Evolutionary conservation across 2,888 invertebrate genomes (phyloP), one percentile per base, ranked within the genome.

Genomic region (Rotaria socialis): DNA sequence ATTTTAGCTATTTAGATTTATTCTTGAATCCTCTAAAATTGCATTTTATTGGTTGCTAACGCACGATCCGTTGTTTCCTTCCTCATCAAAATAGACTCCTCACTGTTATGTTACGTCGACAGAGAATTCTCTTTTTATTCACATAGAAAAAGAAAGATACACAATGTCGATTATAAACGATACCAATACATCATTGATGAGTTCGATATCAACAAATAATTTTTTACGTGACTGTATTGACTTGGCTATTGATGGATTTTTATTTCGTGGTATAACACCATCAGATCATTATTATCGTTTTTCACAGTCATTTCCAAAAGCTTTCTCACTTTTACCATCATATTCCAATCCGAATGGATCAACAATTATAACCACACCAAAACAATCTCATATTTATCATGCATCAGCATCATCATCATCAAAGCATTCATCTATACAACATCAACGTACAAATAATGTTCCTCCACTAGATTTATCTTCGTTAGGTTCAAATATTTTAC

Each of bases 241-340:
- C 10, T 80, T 80, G 47, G 80, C 80, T 8, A 47, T 80, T n/a
- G 80, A 80, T 80, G 80, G 80, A 24, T 80, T 80, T 47, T 47
- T 80, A 80, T 80, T 80, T 80, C 80, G 47, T 47, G 47, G 47
- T n/a, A 80, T 80, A 2, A 80, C 47, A 47, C 80, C 80, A 43
- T 24, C 43, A 0, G 80, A 80, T 47, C 80, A 80, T 80, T 80
- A 80, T n/a, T 47, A 80, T 80, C 80, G 80, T 24, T 80, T 80
- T 80, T 47, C 43, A n/a, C 22, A 47, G 47, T 47, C 43, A n/a
- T 80, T 80, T 80, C 80, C 80, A 14, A 24, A 43, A 80, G 80
- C 80, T 47, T 80, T 47, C n/a, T 47, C 43, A 47, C 80, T 80
- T 47, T 8, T 47, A 10, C 11, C 43, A 24, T 8, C 47, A 24